Conservation (phyloP, 2,797 vertebrate species). For the Sebastes cheni region DNA sequence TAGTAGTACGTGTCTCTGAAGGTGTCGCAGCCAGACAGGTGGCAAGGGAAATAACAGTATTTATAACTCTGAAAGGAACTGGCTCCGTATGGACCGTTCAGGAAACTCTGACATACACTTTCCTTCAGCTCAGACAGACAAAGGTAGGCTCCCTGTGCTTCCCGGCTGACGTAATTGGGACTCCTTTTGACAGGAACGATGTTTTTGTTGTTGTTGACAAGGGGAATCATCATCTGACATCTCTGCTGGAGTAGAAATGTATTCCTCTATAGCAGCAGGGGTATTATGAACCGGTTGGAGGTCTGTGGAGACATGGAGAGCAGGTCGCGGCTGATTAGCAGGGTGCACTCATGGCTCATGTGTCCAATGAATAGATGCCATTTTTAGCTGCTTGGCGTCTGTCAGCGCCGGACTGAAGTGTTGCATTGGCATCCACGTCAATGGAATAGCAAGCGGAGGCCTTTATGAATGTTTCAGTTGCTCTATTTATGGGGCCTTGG, state of each 20-base stretch:
- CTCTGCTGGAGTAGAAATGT: background rate
- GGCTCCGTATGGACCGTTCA: slow-evolving; percentile 26
- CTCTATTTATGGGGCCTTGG: slow-evolving; percentile 74
- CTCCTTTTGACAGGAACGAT: slow-evolving; percentile 7
- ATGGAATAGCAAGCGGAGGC: slow-evolving; percentile 76
- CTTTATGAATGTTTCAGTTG: slow-evolving; percentile 81
- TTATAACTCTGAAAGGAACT: slow-evolving; percentile 45
- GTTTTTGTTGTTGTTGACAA: slow-evolving; percentile 8
- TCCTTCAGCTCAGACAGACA: slow-evolving; percentile 15
- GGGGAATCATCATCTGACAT: background rate
- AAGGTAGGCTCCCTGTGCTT: slow-evolving; percentile 26
- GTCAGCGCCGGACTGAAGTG: slow-evolving; percentile 53
- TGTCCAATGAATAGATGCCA: slow-evolving; percentile 69
- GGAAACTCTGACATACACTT: slow-evolving; percentile 9
- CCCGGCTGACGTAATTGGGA: background rate
- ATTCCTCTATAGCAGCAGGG: background rate
- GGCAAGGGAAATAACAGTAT: slow-evolving; percentile 28
- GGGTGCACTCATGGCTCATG: slow-evolving; percentile 45
- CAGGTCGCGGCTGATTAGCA: slow-evolving; percentile 37
- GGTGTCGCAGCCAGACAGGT: slow-evolving; percentile 37
- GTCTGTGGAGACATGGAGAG: slow-evolving; percentile 5
- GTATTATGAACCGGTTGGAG: background rate
- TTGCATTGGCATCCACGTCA: slow-evolving; percentile 67
- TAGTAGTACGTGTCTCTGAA: slow-evolving; percentile 34
- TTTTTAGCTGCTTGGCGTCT: slow-evolving; percentile 67